phyloP scores from a whole-genome alignment of 2,888 invertebrate species.

The Ochropleura leucogaster region DNA sequence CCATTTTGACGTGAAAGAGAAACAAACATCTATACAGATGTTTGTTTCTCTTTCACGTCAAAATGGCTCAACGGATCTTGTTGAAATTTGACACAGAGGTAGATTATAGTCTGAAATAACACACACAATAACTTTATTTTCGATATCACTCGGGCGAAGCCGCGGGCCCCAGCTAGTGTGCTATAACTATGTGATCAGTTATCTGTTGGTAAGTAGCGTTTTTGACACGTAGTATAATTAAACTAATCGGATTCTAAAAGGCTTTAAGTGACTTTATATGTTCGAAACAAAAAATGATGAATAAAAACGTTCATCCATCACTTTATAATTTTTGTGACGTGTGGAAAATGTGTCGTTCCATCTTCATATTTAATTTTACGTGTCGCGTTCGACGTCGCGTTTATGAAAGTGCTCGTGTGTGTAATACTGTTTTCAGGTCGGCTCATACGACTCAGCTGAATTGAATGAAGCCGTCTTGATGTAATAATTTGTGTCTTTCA shows the following conservation, averaged over 20 bases:
- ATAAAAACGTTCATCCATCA: slow-evolving; percentile 42
- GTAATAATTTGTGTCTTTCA: neutral
- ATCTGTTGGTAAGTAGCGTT: neutral
- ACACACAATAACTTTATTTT: no score
- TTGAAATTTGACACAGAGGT: no score
- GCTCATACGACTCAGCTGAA: neutral
- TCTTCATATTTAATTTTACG: slow-evolving; percentile 18
- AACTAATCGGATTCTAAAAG: neutral
- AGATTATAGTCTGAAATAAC: no score
- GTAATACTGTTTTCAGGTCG: neutral
- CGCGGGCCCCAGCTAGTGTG: no score
- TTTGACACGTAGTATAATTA: neutral
- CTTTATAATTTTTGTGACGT: neutral
- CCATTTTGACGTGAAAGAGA: no score
- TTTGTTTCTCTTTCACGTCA: no score
- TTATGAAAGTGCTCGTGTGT: slow-evolving; percentile 7
- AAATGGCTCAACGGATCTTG: no score
- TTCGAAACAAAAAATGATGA: neutral
- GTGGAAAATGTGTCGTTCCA: neutral
- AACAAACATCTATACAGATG: no score
- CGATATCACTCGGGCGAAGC: no score
- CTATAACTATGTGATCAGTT: neutral
- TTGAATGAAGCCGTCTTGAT: neutral
- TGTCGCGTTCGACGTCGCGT: neutral
- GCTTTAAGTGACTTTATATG: slow-evolving; percentile 4